Conservation (phyloP, 35 echinoderm and acorn worm species). For the Lytechinus variegatus region DNA sequence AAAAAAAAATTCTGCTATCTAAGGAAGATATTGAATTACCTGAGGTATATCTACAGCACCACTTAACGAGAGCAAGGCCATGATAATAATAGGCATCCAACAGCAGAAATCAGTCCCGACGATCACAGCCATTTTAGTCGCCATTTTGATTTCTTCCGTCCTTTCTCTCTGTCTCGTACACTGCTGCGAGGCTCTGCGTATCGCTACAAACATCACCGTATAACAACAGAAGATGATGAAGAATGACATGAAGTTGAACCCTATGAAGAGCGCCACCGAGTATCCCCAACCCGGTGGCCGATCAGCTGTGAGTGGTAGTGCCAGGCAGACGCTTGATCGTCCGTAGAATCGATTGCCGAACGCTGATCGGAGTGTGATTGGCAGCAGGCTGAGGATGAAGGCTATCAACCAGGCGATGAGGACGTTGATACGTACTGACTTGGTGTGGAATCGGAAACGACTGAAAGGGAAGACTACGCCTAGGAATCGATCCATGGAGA, state of each 20-base stretch:
- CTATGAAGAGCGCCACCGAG: constrained; percentile 82
- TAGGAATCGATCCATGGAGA: constrained; percentile 83
- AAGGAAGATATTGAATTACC: constrained; percentile 26
- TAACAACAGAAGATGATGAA: constrained; percentile 88
- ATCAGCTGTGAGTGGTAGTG: constrained; percentile 74
- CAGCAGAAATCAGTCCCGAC: constrained; percentile 89
- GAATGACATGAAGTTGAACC: constrained; percentile 83
- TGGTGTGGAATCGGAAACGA: constrained; percentile 77
- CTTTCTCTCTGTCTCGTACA: constrained; percentile 74
- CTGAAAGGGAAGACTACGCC: constrained; percentile 92
- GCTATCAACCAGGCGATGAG: constrained; percentile 72
- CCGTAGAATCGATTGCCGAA: constrained; percentile 86
- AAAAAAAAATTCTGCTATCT: no score
- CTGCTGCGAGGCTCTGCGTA: constrained; percentile 73
- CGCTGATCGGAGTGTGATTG: constrained; percentile 58
- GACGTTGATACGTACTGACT: constrained; percentile 66
- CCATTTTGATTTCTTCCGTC: constrained; percentile 90
- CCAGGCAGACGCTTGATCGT: constrained; percentile 89
- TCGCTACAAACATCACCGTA: constrained; percentile 76
- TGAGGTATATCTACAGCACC: constrained; percentile 65
- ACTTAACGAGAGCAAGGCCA: constrained; percentile 75
- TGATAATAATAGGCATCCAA: constrained; percentile 94
- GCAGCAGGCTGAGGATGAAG: constrained; percentile 78
- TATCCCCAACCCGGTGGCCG: constrained; percentile 86
- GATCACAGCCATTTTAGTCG: constrained; percentile 91